Evolutionary conservation across 2,888 invertebrate genomes (phyloP), one percentile per base, ranked within the genome.

Genomic region (Conchocele bisecta): DNA sequence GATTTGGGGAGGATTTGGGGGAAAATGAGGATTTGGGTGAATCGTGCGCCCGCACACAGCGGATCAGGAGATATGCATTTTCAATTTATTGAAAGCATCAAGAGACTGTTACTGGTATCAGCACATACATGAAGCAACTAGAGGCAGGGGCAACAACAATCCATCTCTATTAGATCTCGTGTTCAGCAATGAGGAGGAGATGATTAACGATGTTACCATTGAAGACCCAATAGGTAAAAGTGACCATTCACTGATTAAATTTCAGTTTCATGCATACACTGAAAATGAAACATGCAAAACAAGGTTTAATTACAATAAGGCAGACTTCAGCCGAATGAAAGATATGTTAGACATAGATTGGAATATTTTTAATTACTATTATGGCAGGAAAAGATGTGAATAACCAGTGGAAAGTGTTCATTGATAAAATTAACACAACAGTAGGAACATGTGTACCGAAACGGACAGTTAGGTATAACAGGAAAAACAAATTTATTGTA

Each of bases 41-140:
- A n/a, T n/a, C n/a, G n/a, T n/a, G n/a, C n/a, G n/a, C n/a, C n/a
- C n/a, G n/a, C n/a, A n/a, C n/a, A n/a, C n/a, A n/a, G n/a, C n/a
- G 7, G 44, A 11, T 15, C 17, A 44, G 44, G 44, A 5, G 31
- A 22, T 42, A 17, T 22, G 26, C 20, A 29, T 9, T 56, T 9
- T 56, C 17, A 41, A 56, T 56, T 41, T 26, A 56, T 56, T 22
- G 56, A 56, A 26, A 28, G n/a, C 7, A n/a, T n/a, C 42, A 26
- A 17, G 56, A 39, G 56, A 41, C 41, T 41, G 35, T 20, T 56
- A 11, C 17, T 5, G n/a, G 3, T 41, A 26, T 26, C 56, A 56
- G 29, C 56, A 56, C 29, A 26, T 56, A 13, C 13, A 20, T 2
- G 39, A 56, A 39, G 29, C 26, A 24, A 26, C 42, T 20, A 4